phyloP scores from a whole-genome alignment of 2,113 vertebrate species.

The Petaurus breviceps region DNA sequence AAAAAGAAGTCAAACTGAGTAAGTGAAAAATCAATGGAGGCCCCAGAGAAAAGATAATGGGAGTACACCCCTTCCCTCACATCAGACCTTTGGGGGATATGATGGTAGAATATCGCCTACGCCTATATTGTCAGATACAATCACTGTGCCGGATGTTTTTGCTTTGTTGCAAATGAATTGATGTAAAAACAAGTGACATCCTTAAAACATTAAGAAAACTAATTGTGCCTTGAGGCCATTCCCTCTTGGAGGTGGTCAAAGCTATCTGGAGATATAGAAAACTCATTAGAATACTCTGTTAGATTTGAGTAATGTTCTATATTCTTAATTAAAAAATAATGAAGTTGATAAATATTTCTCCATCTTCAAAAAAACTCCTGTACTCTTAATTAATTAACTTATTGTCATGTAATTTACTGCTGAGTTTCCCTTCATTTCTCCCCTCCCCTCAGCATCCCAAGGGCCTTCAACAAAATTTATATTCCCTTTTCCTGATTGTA shows the following conservation, averaged over 20 bases:
- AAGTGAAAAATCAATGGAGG: background rate
- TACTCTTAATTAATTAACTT: background rate
- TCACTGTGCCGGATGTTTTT: background rate
- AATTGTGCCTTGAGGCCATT: background rate
- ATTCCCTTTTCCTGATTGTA: background rate
- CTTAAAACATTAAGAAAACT: background rate
- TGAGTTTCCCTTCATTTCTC: background rate
- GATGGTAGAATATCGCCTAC: background rate
- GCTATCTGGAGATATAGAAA: background rate
- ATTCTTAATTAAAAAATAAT: background rate
- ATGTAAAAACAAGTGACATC: background rate
- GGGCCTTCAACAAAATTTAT: background rate
- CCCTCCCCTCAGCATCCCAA: background rate
- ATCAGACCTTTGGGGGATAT: background rate
- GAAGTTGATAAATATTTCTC: slow-evolving; percentile 3
- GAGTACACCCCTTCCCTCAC: background rate
- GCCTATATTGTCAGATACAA: background rate
- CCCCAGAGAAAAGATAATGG: background rate
- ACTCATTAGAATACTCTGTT: background rate
- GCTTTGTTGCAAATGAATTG: background rate
- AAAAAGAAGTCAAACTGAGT: background rate
- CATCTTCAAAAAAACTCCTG: background rate
- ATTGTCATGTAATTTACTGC: background rate
- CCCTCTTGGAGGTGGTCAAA: background rate
- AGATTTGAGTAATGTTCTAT: background rate